Evolutionary conservation across 2,113 vertebrate species (phyloP).

Genomic region (Ctenomys sociabilis): DNA sequence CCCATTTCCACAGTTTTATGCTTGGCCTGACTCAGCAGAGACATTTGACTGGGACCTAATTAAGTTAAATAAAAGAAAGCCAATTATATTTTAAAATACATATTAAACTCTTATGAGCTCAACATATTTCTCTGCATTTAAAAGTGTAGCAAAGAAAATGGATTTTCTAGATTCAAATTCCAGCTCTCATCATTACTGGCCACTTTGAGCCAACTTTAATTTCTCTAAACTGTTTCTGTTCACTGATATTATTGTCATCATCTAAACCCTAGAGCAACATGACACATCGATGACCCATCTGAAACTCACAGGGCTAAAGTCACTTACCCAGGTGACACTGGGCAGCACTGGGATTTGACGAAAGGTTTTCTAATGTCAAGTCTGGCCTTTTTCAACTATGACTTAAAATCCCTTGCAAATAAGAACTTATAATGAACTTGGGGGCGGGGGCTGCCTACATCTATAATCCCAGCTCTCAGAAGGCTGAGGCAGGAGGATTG

Average conservation of each 20-base stretch:
- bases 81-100: conserved; percentile 29
- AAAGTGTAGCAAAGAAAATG: not conserved
- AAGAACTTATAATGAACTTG: not conserved
- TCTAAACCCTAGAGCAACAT: not conserved
- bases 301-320: not conserved
- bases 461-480: not conserved
- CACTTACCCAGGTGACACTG: conserved; percentile 23
- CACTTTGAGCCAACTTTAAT: not conserved
- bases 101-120: not conserved
- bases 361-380: conserved; percentile 44
- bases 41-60: conserved; percentile 2
- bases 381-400: not conserved
- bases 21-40: not conserved
- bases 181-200: not conserved
- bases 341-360: not conserved
- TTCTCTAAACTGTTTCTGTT: not conserved
- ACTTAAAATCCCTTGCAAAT: not conserved
- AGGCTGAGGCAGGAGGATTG: not conserved
- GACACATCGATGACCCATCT: not conserved
- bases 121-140: not conserved
- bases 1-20: not conserved
- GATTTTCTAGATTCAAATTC: not conserved
- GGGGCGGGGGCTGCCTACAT: not conserved
- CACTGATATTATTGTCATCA: not conserved
- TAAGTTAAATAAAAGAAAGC: conserved; percentile 8